A percentile compares a stretch with the other conserved stretches of the same genome.
These are phyloP conservation scores for Hoplostethus mediterraneus DNA, from an alignment of 2,797 vertebrate genomes.

Conservation along the genomic window DNA sequence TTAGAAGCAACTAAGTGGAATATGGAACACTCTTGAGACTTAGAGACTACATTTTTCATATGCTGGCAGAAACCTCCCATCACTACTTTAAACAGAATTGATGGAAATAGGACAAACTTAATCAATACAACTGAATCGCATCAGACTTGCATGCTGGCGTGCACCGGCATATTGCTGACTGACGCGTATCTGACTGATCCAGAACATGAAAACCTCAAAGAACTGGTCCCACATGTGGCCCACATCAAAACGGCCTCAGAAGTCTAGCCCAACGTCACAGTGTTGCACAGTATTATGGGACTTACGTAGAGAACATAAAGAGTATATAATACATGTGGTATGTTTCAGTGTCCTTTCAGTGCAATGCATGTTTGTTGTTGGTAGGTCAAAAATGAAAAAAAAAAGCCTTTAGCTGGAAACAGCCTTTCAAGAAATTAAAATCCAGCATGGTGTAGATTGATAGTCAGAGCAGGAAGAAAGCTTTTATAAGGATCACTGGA, in stretches of 20 bases:
- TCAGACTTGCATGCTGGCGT: not conserved
- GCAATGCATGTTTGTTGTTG: too few relatives aligned
- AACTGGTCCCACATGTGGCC: slow-evolving; percentile 5
- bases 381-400: too few relatives aligned
- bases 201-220: slow-evolving; percentile 39
- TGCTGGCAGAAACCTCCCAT: slow-evolving; percentile 16
- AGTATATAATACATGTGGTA: too few relatives aligned
- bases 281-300: too few relatives aligned
- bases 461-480: too few relatives aligned
- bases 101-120: slow-evolving; percentile 15
- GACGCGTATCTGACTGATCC: slow-evolving; percentile 27
- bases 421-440: too few relatives aligned
- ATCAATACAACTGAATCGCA: slow-evolving; percentile 27
- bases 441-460: too few relatives aligned
- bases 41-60: slow-evolving; percentile 46
- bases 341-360: too few relatives aligned
- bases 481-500: too few relatives aligned
- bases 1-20: not conserved
- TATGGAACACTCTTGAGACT: slow-evolving; percentile 14
- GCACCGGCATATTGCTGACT: slow-evolving; percentile 34
- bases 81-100: slow-evolving; percentile 7
- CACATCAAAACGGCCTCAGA: slow-evolving; percentile 23
- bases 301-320: too few relatives aligned
- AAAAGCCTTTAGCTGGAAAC: too few relatives aligned
- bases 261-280: not conserved